Evolutionary conservation across 2,113 vertebrate species (phyloP), one percentile per base, ranked within the genome.

Genomic region (Megalops atlanticus): DNA sequence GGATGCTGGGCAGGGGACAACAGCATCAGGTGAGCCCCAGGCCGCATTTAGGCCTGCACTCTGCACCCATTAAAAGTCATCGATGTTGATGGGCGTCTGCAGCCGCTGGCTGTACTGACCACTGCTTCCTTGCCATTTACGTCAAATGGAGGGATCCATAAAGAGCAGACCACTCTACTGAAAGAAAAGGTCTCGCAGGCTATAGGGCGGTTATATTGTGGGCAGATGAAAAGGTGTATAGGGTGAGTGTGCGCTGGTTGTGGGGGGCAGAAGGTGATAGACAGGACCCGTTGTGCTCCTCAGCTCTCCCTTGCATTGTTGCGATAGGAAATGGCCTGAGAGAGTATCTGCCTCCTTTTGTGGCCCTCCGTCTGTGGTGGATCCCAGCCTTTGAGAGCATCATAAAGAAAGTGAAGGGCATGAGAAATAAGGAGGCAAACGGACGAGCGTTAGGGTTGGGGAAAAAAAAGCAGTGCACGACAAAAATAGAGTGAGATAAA

Each of bases 11-110:
- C 88, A 82, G 75, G 87, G 31, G 54, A 89, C 89, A 81, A 83
- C 91, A 24, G 83, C 74, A 80, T 89, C 92, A 78, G 83, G 93
- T 95, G 77, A 92, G 92, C 91, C 41, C n/a, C 15, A 31, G 68
- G 21, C 54, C 80, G 24, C n/a, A 15, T 3, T 39, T 3, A 64
- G 72, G 45, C 31, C 73, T 21, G 24, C 12, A 39, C 43, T 69
- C 7, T 58, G 35, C 64, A 3, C 45, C 10, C 27, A 40, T n/a
- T n/a, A n/a, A n/a, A n/a, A n/a, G n/a, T n/a, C n/a, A n/a, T n/a
- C n/a, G n/a, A n/a, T n/a, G n/a, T n/a, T n/a, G n/a, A 8, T 18
- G 52, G 24, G 52, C n/a, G 8, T 27, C n/a, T 40, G 52, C n/a
- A 16, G 76, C 36, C 36, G 5, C 14, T 58, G 43, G 52, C 52